phyloP scores from a whole-genome alignment of 1,140 invertebrate species.

The Lineus longissimus region DNA sequence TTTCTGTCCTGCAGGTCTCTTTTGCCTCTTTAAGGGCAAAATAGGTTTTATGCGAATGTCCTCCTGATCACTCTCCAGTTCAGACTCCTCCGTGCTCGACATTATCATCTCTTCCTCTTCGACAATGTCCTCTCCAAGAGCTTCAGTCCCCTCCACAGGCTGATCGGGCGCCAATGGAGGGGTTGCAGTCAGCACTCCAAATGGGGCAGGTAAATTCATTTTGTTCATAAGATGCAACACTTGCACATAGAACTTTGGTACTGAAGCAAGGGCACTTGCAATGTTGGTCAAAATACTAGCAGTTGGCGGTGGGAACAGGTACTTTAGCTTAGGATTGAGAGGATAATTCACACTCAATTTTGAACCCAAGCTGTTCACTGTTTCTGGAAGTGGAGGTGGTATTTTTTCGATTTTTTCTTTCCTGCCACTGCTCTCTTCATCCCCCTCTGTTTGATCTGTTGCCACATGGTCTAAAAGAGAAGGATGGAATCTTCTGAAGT shows the following conservation, averaged over 20 bases:
- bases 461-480: constrained; percentile 11
- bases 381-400: background rate
- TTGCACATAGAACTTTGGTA: constrained; percentile 80
- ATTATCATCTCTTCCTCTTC: constrained; percentile 28
- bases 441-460: background rate
- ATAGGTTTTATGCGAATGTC: constrained; percentile 24
- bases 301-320: constrained; percentile 66
- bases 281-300: constrained; percentile 73
- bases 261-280: constrained; percentile 66
- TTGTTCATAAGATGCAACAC: constrained; percentile 92
- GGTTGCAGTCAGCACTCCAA: constrained; percentile 56
- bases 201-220: constrained; percentile 87
- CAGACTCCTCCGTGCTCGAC: constrained; percentile 65
- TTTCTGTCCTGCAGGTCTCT: constrained; percentile 57
- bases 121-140: background rate
- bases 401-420: constrained; percentile 19
- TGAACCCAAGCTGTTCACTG: background rate
- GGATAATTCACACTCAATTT: constrained; percentile 42
- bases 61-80: constrained; percentile 72
- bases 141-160: background rate
- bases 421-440: constrained; percentile 7
- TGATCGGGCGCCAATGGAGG: constrained; percentile 27
- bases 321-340: constrained; percentile 47
- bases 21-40: constrained; percentile 57
- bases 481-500: constrained; percentile 27